These are phyloP conservation scores for Drosophila insularis DNA, from an alignment of 1,140 invertebrate genomes.

Conservation along the genomic window DNA sequence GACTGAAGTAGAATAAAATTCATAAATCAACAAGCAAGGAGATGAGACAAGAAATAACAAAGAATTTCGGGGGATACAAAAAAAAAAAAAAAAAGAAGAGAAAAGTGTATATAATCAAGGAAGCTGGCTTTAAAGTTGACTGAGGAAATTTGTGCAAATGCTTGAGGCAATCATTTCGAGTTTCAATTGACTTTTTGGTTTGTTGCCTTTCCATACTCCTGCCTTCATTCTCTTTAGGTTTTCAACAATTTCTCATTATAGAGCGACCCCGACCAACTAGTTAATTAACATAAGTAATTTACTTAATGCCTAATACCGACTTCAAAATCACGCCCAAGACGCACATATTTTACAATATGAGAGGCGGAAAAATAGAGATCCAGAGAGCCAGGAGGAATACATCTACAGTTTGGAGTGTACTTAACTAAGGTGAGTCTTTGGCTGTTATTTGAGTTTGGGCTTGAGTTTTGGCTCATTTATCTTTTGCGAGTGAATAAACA, in stretches of 20 bases:
- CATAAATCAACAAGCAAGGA: slow-evolving; percentile 40
- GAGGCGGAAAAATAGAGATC: slow-evolving; percentile 17
- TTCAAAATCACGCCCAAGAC: slow-evolving; percentile 46
- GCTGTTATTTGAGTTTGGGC: slow-evolving; percentile 3
- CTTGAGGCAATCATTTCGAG: slow-evolving; percentile 42
- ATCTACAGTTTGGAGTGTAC: neutral
- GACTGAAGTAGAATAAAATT: slow-evolving; percentile 32
- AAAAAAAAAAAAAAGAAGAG: slow-evolving; percentile 1
- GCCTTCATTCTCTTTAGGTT: slow-evolving; percentile 18
- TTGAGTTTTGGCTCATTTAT: slow-evolving; percentile 47
- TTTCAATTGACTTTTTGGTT: slow-evolving; percentile 35
- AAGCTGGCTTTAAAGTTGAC: slow-evolving; percentile 31
- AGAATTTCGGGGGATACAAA: neutral
- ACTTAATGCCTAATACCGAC: slow-evolving; percentile 44
- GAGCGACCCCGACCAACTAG: slow-evolving; percentile 26
- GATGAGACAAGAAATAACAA: neutral
- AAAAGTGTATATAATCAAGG: slow-evolving; percentile 44
- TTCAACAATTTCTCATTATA: slow-evolving; percentile 69
- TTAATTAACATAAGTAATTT: slow-evolving; percentile 81
- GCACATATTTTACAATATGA: slow-evolving; percentile 36
- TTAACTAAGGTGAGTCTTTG: neutral
- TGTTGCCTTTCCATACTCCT: slow-evolving; percentile 39
- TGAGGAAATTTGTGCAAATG: neutral
- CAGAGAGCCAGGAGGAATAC: neutral
- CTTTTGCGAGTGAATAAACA: slow-evolving; percentile 56